Evolutionary conservation across 2,797 vertebrate species (phyloP).

Genomic region (Nannoperca obscura): DNA sequence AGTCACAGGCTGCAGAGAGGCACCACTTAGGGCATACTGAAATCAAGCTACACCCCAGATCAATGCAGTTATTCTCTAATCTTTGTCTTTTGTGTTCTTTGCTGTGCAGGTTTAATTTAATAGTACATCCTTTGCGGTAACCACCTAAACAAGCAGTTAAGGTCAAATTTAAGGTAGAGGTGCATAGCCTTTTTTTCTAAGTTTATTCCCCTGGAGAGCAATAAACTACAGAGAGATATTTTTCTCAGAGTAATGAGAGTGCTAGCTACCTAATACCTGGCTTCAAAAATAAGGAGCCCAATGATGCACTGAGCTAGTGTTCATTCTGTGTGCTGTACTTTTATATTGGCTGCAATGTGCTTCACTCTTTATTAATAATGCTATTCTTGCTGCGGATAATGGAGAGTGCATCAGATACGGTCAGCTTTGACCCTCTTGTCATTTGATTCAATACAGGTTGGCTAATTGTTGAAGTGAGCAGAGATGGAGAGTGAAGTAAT

Average conservation of each 20-base stretch:
- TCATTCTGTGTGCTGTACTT: conserved; percentile 34
- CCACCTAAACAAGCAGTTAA: conserved; percentile 54
- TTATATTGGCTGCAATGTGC: conserved; percentile 27
- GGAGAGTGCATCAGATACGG: conserved; percentile 56
- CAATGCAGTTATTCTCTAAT: conserved; percentile 26
- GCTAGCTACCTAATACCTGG: conserved; percentile 52
- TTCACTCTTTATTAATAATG: conserved; percentile 53
- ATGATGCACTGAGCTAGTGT: conserved; percentile 48
- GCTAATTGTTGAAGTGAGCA: conserved; percentile 69
- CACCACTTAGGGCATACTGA: conserved; percentile 16
- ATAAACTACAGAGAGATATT: conserved; percentile 51
- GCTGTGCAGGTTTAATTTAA: conserved; percentile 31
- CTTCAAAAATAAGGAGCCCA: conserved; percentile 64
- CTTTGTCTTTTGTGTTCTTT: conserved; percentile 23
- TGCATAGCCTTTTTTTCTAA: conserved; percentile 40
- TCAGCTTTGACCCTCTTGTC: conserved; percentile 67
- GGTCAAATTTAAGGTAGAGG: conserved; percentile 50
- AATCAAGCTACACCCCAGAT: conserved; percentile 16
- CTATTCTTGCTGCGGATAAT: conserved; percentile 56
- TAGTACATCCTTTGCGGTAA: conserved; percentile 17
- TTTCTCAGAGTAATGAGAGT: conserved; percentile 71
- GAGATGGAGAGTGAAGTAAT: conserved; percentile 54
- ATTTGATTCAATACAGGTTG: conserved; percentile 61
- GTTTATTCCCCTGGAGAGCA: conserved; percentile 54
- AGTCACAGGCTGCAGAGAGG: conserved; percentile 35